These are phyloP conservation scores for Alectoris magna DNA, from an alignment of 2,797 vertebrate genomes.

Conservation along the genomic window DNA sequence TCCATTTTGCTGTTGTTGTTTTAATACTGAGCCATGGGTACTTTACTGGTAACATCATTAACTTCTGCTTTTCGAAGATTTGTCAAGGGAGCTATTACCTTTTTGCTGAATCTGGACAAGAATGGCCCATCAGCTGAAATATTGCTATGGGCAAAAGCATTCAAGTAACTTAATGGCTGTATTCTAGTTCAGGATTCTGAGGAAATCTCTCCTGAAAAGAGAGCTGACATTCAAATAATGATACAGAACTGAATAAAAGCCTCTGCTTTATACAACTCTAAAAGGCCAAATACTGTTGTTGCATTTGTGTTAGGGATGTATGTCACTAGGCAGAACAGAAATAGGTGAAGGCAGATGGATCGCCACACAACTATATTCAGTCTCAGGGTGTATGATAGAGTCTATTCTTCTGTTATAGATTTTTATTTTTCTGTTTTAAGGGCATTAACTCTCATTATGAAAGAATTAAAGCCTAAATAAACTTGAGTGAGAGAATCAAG, in stretches of 20 bases:
- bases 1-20: not conserved
- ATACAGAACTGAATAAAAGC: not conserved
- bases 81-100: not conserved
- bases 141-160: not conserved
- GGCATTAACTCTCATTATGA: not conserved
- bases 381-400: not conserved
- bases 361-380: not conserved
- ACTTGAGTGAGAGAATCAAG: not conserved
- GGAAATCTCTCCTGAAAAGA: not conserved
- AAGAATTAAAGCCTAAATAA: not conserved
- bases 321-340: not conserved
- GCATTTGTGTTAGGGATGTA: not conserved
- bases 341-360: not conserved
- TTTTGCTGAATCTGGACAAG: not conserved
- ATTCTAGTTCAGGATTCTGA: not conserved
- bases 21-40: rapidly evolving
- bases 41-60: not conserved
- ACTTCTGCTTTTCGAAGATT: conserved; percentile 11
- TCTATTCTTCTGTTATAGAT: not conserved
- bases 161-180: not conserved
- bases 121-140: not conserved
- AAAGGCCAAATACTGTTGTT: not conserved
- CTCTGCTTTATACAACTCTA: not conserved
- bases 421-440: not conserved
- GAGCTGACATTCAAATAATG: not conserved